These are phyloP conservation scores for Rhynchotus rufescens DNA, from an alignment of 2,797 vertebrate genomes.

Conservation along the genomic window DNA sequence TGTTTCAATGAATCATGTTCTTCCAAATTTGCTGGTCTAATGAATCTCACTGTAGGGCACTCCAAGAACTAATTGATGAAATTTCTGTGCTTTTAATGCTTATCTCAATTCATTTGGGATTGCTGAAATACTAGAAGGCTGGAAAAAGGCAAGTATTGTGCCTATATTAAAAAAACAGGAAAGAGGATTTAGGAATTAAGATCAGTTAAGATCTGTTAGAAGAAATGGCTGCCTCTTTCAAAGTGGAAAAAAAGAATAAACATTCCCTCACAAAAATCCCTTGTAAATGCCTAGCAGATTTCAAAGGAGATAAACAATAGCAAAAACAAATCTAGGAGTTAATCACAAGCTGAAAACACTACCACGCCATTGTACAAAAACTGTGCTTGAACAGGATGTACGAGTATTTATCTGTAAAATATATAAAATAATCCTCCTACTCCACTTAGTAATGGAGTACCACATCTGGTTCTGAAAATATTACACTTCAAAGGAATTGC, in stretches of 20 bases:
- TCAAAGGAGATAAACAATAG: neutral
- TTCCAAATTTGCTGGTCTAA: neutral
- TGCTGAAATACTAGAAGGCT: neutral
- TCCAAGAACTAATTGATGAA: neutral
- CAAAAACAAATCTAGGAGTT: neutral
- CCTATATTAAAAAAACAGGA: neutral
- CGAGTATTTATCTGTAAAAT: neutral
- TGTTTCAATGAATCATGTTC: neutral
- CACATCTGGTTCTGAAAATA: neutral
- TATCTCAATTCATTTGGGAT: neutral
- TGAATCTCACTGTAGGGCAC: neutral
- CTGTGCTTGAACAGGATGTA: neutral
- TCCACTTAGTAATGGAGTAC: neutral
- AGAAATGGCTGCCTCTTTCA: neutral
- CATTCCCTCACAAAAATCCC: neutral
- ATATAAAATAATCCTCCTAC: neutral
- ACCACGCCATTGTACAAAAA: neutral
- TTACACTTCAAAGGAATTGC: neutral
- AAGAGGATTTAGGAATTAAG: constrained; percentile 15
- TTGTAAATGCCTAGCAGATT: neutral
- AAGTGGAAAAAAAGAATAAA: neutral
- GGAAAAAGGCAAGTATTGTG: neutral
- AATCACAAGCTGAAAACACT: constrained; percentile 27
- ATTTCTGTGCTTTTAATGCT: neutral
- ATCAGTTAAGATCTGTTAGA: neutral